These are phyloP conservation scores for Ranitomeya imitator DNA, from an alignment of 2,113 vertebrate genomes.

Conservation along the genomic window DNA sequence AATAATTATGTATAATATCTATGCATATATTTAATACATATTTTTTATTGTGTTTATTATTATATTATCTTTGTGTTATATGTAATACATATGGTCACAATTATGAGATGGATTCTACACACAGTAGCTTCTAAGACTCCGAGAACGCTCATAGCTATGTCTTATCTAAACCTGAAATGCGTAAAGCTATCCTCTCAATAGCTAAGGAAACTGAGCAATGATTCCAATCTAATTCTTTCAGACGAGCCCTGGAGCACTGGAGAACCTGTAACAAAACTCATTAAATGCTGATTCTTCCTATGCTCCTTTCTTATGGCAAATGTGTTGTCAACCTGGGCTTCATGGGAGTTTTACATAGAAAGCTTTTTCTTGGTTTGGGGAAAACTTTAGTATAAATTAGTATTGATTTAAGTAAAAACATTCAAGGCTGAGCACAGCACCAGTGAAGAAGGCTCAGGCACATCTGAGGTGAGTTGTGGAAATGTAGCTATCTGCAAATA, in stretches of 20 bases:
- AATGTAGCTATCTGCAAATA: not conserved
- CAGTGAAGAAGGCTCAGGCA: not conserved
- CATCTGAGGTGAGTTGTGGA: not conserved
- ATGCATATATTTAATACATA: not conserved
- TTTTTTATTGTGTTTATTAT: no score
- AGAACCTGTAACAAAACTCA: constrained; percentile 34
- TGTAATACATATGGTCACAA: not conserved
- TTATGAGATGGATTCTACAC: not conserved
- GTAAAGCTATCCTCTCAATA: constrained; percentile 16
- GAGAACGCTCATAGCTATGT: not conserved
- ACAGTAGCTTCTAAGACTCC: not conserved
- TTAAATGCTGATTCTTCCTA: constrained; percentile 25
- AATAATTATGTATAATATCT: not conserved
- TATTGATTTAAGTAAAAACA: not conserved
- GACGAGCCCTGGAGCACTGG: not conserved
- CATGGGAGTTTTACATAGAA: constrained; percentile 17
- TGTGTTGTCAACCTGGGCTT: not conserved
- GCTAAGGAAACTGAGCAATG: constrained; percentile 32
- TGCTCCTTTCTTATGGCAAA: not conserved
- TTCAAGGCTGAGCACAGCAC: not conserved
- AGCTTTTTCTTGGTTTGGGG: not conserved
- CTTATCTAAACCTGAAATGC: not conserved
- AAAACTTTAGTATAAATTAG: not conserved
- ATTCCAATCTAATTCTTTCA: constrained; percentile 35
- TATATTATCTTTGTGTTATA: no score